Evolutionary conservation across 2,113 vertebrate species (phyloP).

Genomic region (Crypturellus undulatus): DNA sequence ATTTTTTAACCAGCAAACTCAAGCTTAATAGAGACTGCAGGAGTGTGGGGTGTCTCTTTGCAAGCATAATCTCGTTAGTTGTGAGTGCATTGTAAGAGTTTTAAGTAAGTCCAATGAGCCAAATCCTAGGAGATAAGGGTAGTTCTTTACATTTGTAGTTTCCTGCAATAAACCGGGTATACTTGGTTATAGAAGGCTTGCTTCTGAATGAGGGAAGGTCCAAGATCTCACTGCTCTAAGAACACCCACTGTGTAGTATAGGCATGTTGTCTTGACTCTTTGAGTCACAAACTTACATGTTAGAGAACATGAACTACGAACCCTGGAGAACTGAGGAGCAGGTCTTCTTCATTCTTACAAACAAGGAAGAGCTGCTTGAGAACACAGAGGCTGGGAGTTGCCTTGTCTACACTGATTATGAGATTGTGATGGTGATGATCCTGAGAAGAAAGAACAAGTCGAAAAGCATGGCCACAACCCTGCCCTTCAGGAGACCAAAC

Average conservation of each 20-base stretch:
- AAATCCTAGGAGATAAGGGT: not conserved
- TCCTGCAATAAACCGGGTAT: not conserved
- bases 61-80: not conserved
- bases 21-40: not conserved
- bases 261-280: not conserved
- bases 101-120: not conserved
- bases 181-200: not conserved
- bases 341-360: not conserved
- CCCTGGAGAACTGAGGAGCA: not conserved
- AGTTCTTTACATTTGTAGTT: not conserved
- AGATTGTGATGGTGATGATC: not conserved
- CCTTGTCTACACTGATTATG: not conserved
- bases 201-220: not conserved
- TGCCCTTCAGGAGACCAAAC: rapidly evolving
- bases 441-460: not conserved
- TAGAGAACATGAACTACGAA: not conserved
- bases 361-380: not conserved
- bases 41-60: not conserved
- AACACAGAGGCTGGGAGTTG: not conserved
- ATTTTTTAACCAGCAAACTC: conserved; percentile 40
- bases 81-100: not conserved
- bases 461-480: not conserved
- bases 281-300: not conserved
- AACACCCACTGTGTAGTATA: not conserved
- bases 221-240: not conserved